Conservation (phyloP, 2,113 vertebrate genomes). For the Ageneiosus marmoratus region DNA sequence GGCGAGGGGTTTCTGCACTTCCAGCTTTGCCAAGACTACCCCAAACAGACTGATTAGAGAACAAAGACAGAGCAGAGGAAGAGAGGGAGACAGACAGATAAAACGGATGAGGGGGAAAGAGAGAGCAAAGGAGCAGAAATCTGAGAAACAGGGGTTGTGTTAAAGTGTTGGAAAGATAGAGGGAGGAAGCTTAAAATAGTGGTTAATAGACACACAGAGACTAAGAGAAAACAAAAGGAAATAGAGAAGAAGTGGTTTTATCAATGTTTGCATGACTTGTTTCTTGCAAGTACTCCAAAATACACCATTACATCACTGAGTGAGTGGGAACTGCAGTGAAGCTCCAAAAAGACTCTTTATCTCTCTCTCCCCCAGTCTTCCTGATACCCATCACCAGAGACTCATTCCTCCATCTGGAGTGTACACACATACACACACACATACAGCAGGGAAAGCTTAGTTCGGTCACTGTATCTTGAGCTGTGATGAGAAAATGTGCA, state of each 20-base stretch:
- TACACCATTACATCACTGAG: slow-evolving; percentile 72
- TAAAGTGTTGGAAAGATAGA: slow-evolving; percentile 25
- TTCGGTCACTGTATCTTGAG: slow-evolving; percentile 20
- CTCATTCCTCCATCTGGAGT: slow-evolving; percentile 32
- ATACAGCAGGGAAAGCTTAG: slow-evolving; percentile 22
- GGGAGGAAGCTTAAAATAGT: slow-evolving; percentile 30
- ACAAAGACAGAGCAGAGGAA: slow-evolving; percentile 46
- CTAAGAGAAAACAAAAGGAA: slow-evolving; percentile 67
- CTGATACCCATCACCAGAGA: slow-evolving; percentile 54
- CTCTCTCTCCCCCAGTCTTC: slow-evolving; percentile 31
- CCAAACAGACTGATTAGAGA: slow-evolving; percentile 41
- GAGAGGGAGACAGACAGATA: slow-evolving; percentile 48
- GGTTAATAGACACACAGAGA: slow-evolving; percentile 58
- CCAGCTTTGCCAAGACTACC: slow-evolving; percentile 56
- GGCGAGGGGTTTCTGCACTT: background rate
- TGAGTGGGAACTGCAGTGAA: slow-evolving; percentile 69
- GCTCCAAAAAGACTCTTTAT: slow-evolving; percentile 43
- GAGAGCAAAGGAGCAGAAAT: slow-evolving; percentile 17
- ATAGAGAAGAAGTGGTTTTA: slow-evolving; percentile 71
- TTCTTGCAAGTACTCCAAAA: slow-evolving; percentile 69
- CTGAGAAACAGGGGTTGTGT: slow-evolving; percentile 4
- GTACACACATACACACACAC: background rate
- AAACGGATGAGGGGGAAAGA: background rate
- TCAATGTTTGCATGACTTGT: slow-evolving; percentile 65
- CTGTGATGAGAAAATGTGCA: slow-evolving; percentile 32